Base-by-base conservation (phyloP, 2,888 invertebrate species). In the Tinea semifulvella region DNA sequence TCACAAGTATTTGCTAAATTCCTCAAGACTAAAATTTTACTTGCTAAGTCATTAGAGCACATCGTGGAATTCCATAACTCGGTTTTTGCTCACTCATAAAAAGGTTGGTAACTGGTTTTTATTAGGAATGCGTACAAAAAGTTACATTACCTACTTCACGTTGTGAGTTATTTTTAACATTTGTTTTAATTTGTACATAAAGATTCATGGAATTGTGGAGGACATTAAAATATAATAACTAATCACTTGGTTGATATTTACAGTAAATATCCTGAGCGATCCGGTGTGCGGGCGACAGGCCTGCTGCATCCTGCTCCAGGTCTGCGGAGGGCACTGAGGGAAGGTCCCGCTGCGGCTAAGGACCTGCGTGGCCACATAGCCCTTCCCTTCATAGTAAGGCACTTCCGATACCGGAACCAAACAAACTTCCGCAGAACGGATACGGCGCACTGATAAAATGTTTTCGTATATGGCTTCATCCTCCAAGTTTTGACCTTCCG, bases 401-500 rank as follows among this genome's bases (percentile, higher is more conserved):
- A 81, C 80, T 57, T 81, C 81, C 25, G 76, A 75, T 56, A 79
- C 72, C 51, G 81, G 77, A 69, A 81, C 80, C 63, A 82, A 63
- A 54, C 81, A 70, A 66, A 81, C 77, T 71, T 80, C 82, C 61
- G 82, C 76, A 53, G 80, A 76, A 52, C 80, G 71, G 48, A 77
- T 72, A 56, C 73, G 73, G 53, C 82, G 75, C 69, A 76, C 79
- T 52, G 81, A 77, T 51, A 79, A 56, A 58, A 82, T 76, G 54
- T 82, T 82, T 56, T 82, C 80, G 52, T 82, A 82, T 44, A 80
- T 81, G 35, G 80, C 82, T 51, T 82, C 82, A 49, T 82, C 82
- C 52, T 82, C 82, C 48, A 81, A 56, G 53, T 82, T 82, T 56
- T 82, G 82, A 47, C 82, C 82, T 62, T 82, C 82, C 19, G 82